Evolutionary conservation across 2,888 invertebrate genomes (phyloP), one percentile per base, ranked within the genome.

Genomic region (Chalcis sispes): DNA sequence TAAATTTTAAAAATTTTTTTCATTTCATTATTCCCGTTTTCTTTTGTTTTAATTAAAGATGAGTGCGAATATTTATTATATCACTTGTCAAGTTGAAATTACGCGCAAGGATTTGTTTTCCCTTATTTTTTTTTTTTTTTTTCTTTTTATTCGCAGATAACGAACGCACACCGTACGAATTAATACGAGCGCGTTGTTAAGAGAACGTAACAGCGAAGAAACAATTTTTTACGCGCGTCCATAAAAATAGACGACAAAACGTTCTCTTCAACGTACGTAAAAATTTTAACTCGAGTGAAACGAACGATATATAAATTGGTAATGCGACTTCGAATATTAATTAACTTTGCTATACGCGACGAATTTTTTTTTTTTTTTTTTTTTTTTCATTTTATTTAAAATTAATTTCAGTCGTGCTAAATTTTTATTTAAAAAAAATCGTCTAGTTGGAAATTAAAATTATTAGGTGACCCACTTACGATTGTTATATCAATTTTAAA

Each of bases 191-290:
- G 48, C 62, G 58, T 58, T 75, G 65, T 48, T 50, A 70, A 65
- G 56, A 65, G n/a, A 75, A 70, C 50, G 70, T 62, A 67, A 65
- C 58, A 65, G 27, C 29, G 58, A 70, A 70, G 67, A 70, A 75
- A 75, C 75, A 65, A 75, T 75, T 75, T 75, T 70, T 75, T 70
- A 75, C 58, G 40, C 42, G 50, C 58, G 50, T 70, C 69, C 50
- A 61, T 32, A 27, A 25, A 46, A 58, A 67, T 65, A 65, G 67
- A 42, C 32, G 75, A 75, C 75, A 75, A 75, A 75, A 71, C 40
- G 52, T 46, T 69, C 70, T 54, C 59, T 66, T 61, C 71, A 59
- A 13, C 58, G 50, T n/a, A n/a, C 23, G 70, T 25, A 70, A 65
- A 71, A 70, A 59, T 54, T 75, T 58, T 8, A 59, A 42, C 46